phyloP scores from a whole-genome alignment of 2,113 vertebrate genomes.

The Paedocypris sp. region DNA sequence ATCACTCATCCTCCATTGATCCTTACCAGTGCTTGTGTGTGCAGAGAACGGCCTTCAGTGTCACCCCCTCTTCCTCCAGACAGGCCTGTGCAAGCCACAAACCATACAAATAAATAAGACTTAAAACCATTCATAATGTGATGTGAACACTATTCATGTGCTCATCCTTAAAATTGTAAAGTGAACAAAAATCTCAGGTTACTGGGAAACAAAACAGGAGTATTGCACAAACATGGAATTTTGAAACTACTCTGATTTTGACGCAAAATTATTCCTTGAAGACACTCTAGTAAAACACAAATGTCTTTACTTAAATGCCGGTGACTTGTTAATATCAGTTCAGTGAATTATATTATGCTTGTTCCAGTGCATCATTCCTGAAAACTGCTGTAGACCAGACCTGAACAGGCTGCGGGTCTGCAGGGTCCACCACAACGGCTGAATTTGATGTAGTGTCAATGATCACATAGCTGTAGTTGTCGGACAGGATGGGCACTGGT shows the following conservation, averaged over 20 bases:
- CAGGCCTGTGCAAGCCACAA: conserved; percentile 55
- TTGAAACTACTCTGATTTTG: too few relatives aligned
- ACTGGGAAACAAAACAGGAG: too few relatives aligned
- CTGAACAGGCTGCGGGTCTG: conserved; percentile 84
- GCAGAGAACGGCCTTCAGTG: conserved; percentile 84
- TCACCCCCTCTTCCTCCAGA: conserved; percentile 75
- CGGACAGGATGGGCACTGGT: conserved; percentile 81
- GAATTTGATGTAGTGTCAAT: conserved; percentile 72
- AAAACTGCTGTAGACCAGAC: conserved; percentile 49
- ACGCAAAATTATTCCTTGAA: too few relatives aligned
- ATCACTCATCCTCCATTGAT: neutral
- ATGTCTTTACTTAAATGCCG: neutral
- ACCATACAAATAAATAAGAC: neutral
- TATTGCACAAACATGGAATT: too few relatives aligned
- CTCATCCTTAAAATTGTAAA: too few relatives aligned
- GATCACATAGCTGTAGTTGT: conserved; percentile 96
- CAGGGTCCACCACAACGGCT: conserved; percentile 80
- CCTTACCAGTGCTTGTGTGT: conserved; percentile 99
- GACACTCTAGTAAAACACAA: too few relatives aligned
- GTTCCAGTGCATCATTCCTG: neutral
- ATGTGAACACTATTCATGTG: too few relatives aligned
- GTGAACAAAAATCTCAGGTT: too few relatives aligned
- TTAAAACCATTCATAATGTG: neutral
- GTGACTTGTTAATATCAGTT: neutral
- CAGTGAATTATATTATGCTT: neutral